Conservation (phyloP, 2,113 vertebrate species). For the Silurus meridionalis region DNA sequence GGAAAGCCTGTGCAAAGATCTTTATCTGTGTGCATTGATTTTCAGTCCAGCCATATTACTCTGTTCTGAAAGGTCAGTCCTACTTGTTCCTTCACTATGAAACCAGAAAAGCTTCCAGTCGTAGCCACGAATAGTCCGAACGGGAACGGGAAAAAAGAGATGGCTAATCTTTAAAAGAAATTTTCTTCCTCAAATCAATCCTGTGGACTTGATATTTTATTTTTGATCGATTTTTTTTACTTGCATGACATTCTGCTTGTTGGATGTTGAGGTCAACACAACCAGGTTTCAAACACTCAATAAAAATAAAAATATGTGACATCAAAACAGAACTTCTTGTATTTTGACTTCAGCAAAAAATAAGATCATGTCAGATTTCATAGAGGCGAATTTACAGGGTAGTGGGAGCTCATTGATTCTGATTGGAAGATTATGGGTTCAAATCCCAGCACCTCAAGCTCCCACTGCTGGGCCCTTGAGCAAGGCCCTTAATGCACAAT, state of each 20-base stretch:
- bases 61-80: conserved; percentile 18
- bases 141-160: neutral
- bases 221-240: conserved; percentile 46
- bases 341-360: neutral
- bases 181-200: conserved; percentile 23
- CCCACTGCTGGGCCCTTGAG: too few relatives aligned
- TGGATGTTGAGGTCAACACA: conserved; percentile 12
- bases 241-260: conserved; percentile 44
- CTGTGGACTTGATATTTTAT: conserved; percentile 40
- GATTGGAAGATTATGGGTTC: too few relatives aligned
- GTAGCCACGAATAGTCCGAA: conserved; percentile 24
- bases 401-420: too few relatives aligned
- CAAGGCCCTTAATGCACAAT: too few relatives aligned
- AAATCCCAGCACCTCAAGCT: too few relatives aligned
- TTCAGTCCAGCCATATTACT: conserved; percentile 30
- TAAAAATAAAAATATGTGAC: conserved; percentile 17
- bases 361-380: neutral
- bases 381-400: too few relatives aligned
- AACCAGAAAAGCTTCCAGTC: conserved; percentile 48
- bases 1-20: neutral
- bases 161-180: conserved; percentile 54
- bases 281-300: neutral
- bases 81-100: conserved; percentile 6
- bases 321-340: neutral
- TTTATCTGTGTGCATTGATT: conserved; percentile 44